phyloP scores from a whole-genome alignment of 30 jellyfish, hydroid and myxozoan species.

The Cassiopea xamachana region DNA sequence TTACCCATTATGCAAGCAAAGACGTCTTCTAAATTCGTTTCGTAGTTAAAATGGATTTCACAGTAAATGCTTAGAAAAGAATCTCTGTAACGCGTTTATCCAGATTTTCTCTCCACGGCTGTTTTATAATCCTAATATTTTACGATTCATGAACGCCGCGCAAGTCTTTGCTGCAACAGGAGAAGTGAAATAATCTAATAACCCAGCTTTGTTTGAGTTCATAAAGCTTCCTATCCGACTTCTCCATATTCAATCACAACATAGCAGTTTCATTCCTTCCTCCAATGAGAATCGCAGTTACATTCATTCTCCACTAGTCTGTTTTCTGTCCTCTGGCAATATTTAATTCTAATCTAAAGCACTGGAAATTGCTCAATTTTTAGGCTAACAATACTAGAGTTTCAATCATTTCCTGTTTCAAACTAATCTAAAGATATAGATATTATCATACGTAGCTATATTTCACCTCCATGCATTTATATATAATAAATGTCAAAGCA shows the following conservation, averaged over 20 bases:
- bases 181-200: constrained; percentile 39
- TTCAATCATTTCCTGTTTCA: too few relatives aligned
- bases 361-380: not conserved
- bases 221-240: constrained; percentile 55
- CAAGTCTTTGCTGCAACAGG: constrained; percentile 15
- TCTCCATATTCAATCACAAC: constrained; percentile 13
- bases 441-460: too few relatives aligned
- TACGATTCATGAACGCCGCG: constrained; percentile 18
- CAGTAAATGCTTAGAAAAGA: constrained; percentile 40
- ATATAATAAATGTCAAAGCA: too few relatives aligned
- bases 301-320: not conserved
- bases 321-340: constrained; percentile 9
- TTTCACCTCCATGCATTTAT: too few relatives aligned
- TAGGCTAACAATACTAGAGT: not conserved
- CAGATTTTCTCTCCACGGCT: constrained; percentile 53
- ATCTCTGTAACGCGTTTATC: constrained; percentile 47
- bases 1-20: not conserved
- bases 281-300: not conserved
- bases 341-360: not conserved
- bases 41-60: constrained; percentile 57
- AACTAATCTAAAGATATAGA: too few relatives aligned
- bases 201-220: constrained; percentile 17
- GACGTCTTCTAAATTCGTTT: not conserved
- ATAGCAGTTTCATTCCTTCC: constrained; percentile 37
- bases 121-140: constrained; percentile 24